Conservation (phyloP, 2,888 invertebrate genomes). For the Calliopum simillimum region DNA sequence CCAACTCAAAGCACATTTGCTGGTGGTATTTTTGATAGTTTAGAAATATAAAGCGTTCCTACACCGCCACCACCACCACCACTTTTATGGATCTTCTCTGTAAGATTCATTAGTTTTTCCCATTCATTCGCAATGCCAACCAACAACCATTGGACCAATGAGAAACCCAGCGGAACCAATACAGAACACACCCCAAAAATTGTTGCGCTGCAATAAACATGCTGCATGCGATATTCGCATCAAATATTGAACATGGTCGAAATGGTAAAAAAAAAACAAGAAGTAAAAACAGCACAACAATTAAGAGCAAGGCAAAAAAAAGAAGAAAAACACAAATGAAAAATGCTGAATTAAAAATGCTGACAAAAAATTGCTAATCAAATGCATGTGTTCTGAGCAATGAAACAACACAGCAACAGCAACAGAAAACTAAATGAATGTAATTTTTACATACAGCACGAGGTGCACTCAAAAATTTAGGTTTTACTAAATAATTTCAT, state of each 20-base stretch:
- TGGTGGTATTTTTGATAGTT: too few relatives aligned
- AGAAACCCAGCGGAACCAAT: background rate
- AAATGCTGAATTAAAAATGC: background rate
- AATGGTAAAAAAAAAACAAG: background rate
- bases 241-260: background rate
- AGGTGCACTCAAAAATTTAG: too few relatives aligned
- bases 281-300: background rate
- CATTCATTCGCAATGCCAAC: background rate
- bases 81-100: too few relatives aligned
- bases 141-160: slow-evolving; percentile 7
- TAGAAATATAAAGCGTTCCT: too few relatives aligned
- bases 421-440: background rate
- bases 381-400: slow-evolving; percentile 26
- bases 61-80: too few relatives aligned
- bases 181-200: background rate
- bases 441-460: too few relatives aligned
- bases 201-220: slow-evolving; percentile 11
- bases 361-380: slow-evolving; percentile 22
- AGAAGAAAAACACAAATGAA: background rate
- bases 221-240: slow-evolving; percentile 1
- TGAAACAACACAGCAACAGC: slow-evolving; percentile 23
- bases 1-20: too few relatives aligned
- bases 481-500: too few relatives aligned
- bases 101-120: background rate
- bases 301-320: too few relatives aligned